phyloP scores from a whole-genome alignment of 2,888 invertebrate species.

The Drosophila meridionalis region DNA sequence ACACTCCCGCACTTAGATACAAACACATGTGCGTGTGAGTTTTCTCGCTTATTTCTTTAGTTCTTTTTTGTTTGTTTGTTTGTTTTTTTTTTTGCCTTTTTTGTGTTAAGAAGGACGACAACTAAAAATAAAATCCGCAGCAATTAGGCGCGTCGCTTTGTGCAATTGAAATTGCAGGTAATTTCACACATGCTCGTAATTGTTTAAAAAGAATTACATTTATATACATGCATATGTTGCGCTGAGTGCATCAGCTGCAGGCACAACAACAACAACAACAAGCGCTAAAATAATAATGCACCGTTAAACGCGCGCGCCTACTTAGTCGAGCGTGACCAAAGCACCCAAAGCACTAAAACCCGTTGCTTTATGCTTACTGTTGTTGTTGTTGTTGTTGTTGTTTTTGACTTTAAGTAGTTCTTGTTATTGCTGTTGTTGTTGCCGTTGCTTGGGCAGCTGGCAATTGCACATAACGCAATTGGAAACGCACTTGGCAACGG shows the following conservation, averaged over 20 bases:
- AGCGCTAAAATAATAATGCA: constrained; percentile 49
- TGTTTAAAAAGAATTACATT: constrained; percentile 22
- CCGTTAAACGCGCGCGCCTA: constrained; percentile 48
- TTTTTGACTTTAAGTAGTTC: constrained; percentile 20
- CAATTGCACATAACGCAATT: constrained; percentile 29
- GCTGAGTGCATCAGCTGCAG: constrained; percentile 25
- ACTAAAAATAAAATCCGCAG: constrained; percentile 8
- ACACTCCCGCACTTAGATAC: background rate
- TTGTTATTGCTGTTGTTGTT: constrained; percentile 20
- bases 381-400: constrained; percentile 7
- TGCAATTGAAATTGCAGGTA: constrained; percentile 40
- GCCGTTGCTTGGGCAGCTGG: constrained; percentile 33
- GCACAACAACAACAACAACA: constrained; percentile 6
- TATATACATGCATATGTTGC: constrained; percentile 23
- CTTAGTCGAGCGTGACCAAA: constrained; percentile 43
- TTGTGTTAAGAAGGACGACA: constrained; percentile 24
- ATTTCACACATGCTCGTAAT: constrained; percentile 46
- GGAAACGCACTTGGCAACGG: constrained; percentile 41
- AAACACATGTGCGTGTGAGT: constrained; percentile 12
- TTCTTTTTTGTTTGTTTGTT: background rate
- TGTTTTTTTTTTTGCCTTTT: constrained; percentile 1
- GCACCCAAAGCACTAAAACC: constrained; percentile 30
- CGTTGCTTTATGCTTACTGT: constrained; percentile 1
- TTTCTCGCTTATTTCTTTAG: background rate
- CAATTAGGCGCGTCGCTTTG: constrained; percentile 20